These are phyloP conservation scores for Cydia splendana DNA, from an alignment of 1,140 invertebrate species.

Conservation along the genomic window DNA sequence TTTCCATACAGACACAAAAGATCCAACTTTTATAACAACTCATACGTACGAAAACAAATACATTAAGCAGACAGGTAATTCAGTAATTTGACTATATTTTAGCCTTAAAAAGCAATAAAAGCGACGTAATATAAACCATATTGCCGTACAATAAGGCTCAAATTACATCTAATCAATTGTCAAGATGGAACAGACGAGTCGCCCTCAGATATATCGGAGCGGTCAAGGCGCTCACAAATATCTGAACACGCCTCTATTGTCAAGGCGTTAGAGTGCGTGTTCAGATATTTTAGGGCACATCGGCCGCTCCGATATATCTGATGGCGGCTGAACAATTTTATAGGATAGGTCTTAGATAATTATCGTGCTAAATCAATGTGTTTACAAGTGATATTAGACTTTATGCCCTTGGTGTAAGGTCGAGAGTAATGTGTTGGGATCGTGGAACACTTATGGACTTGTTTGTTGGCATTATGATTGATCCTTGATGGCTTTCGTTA, in stretches of 20 bases:
- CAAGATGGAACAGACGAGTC: background rate
- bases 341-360: background rate
- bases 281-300: no score
- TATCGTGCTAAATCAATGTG: background rate
- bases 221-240: no score
- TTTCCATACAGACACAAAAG: no score
- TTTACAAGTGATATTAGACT: background rate
- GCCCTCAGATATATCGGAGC: no score
- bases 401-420: background rate
- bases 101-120: no score
- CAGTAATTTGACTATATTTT: background rate
- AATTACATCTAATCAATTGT: background rate
- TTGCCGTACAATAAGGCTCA: background rate
- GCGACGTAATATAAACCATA: no score
- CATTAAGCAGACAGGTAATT: background rate
- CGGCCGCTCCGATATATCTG: no score
- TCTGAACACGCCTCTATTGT: no score
- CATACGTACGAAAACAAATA: background rate
- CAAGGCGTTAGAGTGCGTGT: no score
- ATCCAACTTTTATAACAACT: no score
- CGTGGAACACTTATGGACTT: background rate
- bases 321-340: background rate
- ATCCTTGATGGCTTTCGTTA: background rate
- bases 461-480: slow-evolving; percentile 4
- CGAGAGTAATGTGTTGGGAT: background rate